phyloP scores from a whole-genome alignment of 2,888 invertebrate species.

The Nudaria mundana region DNA sequence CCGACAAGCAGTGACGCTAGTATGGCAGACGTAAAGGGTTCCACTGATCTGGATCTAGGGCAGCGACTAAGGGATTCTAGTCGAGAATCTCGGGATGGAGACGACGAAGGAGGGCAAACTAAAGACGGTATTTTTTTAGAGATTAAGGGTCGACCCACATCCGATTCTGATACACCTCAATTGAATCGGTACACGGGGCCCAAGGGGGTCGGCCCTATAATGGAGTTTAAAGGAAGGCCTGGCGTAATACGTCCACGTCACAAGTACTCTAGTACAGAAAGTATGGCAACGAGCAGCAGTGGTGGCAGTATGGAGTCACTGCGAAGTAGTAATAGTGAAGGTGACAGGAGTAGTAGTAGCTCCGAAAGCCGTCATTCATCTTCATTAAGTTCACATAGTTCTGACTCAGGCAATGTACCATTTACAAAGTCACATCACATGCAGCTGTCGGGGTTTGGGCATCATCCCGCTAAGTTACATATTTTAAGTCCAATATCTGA shows the following conservation, averaged over 20 bases:
- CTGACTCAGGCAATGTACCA: slow-evolving; percentile 86
- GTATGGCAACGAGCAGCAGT: slow-evolving; percentile 93
- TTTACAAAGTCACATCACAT: slow-evolving; percentile 82
- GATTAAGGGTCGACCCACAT: slow-evolving; percentile 86
- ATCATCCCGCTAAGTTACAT: slow-evolving; percentile 89
- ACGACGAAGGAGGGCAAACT: slow-evolving; percentile 86
- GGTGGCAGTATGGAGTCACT: slow-evolving; percentile 94
- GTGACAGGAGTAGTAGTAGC: slow-evolving; percentile 91
- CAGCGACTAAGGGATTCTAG: slow-evolving; percentile 75
- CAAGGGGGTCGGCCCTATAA: slow-evolving; percentile 81
- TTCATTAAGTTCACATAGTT: slow-evolving; percentile 92
- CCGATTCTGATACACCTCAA: slow-evolving; percentile 79
- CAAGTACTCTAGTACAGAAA: slow-evolving; percentile 90
- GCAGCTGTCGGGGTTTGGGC: slow-evolving; percentile 85
- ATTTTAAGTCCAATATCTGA: slow-evolving; percentile 94
- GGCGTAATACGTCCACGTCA: slow-evolving; percentile 76
- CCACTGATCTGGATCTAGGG: slow-evolving; percentile 72
- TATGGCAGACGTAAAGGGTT: slow-evolving; percentile 83
- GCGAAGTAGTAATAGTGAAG: slow-evolving; percentile 93
- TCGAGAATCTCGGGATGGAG: slow-evolving; percentile 83
- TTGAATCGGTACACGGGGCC: slow-evolving; percentile 79
- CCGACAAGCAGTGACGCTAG: slow-evolving; percentile 83
- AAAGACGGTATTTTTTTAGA: slow-evolving; percentile 87
- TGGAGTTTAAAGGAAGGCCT: slow-evolving; percentile 84
- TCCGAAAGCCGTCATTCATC: slow-evolving; percentile 92